Percentiles rank a stretch among this genome's conserved stretches.
phyloP scores from a whole-genome alignment of 2,888 invertebrate genomes.

The Priocnemis perturbator region DNA sequence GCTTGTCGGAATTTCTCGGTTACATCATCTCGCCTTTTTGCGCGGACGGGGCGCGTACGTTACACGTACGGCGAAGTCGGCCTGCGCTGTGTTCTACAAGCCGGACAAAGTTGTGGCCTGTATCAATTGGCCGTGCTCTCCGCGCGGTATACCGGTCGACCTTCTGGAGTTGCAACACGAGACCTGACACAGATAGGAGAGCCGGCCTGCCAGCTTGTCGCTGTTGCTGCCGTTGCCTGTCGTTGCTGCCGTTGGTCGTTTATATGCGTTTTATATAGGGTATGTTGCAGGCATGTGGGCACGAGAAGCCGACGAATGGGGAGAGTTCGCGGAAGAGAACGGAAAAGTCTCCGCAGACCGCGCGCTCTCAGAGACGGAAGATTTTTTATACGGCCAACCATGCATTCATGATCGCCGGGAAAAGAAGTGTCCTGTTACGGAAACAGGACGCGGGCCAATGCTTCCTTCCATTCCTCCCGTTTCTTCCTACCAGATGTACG shows the following conservation, averaged over 20 bases:
- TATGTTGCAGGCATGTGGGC: not conserved
- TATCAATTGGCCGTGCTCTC: conserved; percentile 66
- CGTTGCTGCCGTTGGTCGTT: not conserved
- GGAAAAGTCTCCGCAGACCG: too few species aligned
- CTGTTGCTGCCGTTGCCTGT: conserved; percentile 16
- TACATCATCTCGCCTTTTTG: conserved; percentile 55
- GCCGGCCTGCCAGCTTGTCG: conserved; percentile 50
- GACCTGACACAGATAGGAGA: conserved; percentile 73
- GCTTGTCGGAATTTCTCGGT: conserved; percentile 53
- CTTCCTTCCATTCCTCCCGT: too few species aligned
- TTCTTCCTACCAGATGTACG: too few species aligned
- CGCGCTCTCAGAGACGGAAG: too few species aligned
- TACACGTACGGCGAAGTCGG: conserved; percentile 9
- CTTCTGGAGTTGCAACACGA: conserved; percentile 74
- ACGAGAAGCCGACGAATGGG: not conserved
- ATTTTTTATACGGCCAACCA: too few species aligned
- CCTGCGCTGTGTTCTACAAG: conserved; percentile 42
- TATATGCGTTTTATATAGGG: not conserved
- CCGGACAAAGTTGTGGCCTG: conserved; percentile 55
- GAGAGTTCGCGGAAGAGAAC: too few species aligned
- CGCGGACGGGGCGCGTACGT: conserved; percentile 20
- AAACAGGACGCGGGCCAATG: too few species aligned
- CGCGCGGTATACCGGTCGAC: conserved; percentile 71
- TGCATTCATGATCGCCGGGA: too few species aligned
- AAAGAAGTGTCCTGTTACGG: too few species aligned